Evolutionary conservation across 2,888 invertebrate genomes (phyloP), one percentile per base, ranked within the genome.

Genomic region (Drosophila rubida): DNA sequence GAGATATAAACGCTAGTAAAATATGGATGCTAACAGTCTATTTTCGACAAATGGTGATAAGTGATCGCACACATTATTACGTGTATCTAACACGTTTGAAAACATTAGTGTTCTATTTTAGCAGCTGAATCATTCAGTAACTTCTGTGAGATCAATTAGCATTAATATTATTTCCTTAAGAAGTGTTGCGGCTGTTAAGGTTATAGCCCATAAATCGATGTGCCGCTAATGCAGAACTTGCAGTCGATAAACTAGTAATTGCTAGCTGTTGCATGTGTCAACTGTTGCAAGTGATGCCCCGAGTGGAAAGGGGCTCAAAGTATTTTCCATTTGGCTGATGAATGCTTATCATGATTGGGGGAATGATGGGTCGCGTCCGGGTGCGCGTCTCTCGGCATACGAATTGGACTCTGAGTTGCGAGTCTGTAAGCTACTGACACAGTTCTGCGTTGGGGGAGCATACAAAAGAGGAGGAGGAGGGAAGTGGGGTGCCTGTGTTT

Each of bases 391-490:
- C 19, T 19, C 41, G 11, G 14, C 3, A 9, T 19, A 44, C 30
- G n/a, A 37, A 16, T 53, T 22, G 23, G 23, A 14, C 46, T 14
- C 30, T 45, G 39, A 8, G 58, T 25, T 25, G n/a, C 49, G 62
- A 55, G 32, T 50, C 16, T 13, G 53, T 9, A 13, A 1, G 68
- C 67, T 66, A 76, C 48, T 82, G 88, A 88, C 88, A 83, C 71
- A 83, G 66, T 88, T 82, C 79, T 44, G 19, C 19, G 1, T 19
- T n/a, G n/a, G 11, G 11, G 25, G 8, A 27, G 37, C 19, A 19
- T n/a, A n/a, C 1, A 11, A 11, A 32, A 37, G 6, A 22, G 1
- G 7, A 22, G 30, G 9, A 7, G n/a, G 13, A 7, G 37, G 23
- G 11, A 6, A 41, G 53, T 14, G 8, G 45, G 39, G 35, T 57